These are phyloP conservation scores for Aythya baeri DNA, from an alignment of 2,113 vertebrate species.

Conservation along the genomic window DNA sequence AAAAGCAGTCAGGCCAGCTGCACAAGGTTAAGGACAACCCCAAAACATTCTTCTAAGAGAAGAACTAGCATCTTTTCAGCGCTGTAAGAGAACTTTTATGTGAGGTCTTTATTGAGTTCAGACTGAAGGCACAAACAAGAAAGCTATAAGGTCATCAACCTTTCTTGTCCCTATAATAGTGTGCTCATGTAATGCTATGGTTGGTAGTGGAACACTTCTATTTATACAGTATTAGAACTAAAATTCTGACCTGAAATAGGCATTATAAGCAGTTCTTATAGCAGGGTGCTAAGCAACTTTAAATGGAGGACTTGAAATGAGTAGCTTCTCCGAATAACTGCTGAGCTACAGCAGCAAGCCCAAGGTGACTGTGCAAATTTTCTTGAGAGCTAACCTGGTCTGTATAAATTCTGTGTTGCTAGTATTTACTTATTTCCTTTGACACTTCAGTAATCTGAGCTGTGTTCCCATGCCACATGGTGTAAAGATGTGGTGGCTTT, in stretches of 20 bases:
- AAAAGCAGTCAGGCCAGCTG: background rate
- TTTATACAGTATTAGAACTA: accelerated
- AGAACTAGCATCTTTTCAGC: accelerated
- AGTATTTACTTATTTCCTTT: background rate
- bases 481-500: too few species aligned
- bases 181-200: accelerated
- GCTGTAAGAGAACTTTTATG: accelerated
- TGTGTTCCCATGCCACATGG: accelerated
- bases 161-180: background rate
- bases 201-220: accelerated
- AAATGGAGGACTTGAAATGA: background rate
- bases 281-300: background rate
- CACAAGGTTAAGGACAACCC: background rate
- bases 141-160: too few species aligned
- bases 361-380: accelerated
- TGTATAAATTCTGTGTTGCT: accelerated
- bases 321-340: accelerated
- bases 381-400: background rate
- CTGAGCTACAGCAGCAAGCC: background rate
- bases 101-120: accelerated
- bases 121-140: background rate
- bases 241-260: background rate
- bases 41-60: accelerated
- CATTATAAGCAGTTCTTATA: background rate
- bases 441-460: accelerated